Base-by-base conservation (phyloP, 2,113 vertebrate species). In the Burhinus oedicnemus region DNA sequence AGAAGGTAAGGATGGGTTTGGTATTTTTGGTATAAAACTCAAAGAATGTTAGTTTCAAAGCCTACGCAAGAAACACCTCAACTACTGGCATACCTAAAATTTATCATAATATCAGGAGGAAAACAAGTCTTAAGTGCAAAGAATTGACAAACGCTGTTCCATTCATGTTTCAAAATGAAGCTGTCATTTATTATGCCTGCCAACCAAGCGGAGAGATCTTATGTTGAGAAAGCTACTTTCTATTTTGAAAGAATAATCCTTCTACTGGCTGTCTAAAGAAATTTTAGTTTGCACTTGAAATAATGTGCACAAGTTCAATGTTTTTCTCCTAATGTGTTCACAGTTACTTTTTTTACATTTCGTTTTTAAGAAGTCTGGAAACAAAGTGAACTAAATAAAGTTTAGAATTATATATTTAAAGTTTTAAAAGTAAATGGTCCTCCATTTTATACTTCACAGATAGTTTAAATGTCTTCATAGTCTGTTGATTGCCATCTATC, bases 1-100 rank as follows among this genome's bases (percentile, higher is more conserved):
- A 99, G 92, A 99, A 98, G 98, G 99, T 99, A 98, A 98, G 96
- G 75, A 68, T 69, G 62, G 47, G 4, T 89, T 97, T 87, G 62
- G 60, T 34, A 30, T 84, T 93, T 95, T 92, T 55, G 72, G 30
- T 60, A 49, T 49, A 22, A 34, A 72, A 76, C 9, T 79, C 75
- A 69, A 71, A 81, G 34, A 74, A 58, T 12, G 17, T 44, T 76
- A 49, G 47, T 77, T 88, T 91, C 36, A 80, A 87, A 84, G 60
- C 36, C 72, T 58, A 15, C 0, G 0, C 42, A 61, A 87, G 66
- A 83, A 85, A 26, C 54, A 44, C 23, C 38, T 86, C 45, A 58
- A 74, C 19, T 57, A 86, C 69, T 79, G 44, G 5, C 32, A 38
- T 62, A 34, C 45, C 17, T 54, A 61, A 69, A 51, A 81, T 66